phyloP scores from a whole-genome alignment of 2,797 vertebrate genomes.

The Pogonophryne albipinna region DNA sequence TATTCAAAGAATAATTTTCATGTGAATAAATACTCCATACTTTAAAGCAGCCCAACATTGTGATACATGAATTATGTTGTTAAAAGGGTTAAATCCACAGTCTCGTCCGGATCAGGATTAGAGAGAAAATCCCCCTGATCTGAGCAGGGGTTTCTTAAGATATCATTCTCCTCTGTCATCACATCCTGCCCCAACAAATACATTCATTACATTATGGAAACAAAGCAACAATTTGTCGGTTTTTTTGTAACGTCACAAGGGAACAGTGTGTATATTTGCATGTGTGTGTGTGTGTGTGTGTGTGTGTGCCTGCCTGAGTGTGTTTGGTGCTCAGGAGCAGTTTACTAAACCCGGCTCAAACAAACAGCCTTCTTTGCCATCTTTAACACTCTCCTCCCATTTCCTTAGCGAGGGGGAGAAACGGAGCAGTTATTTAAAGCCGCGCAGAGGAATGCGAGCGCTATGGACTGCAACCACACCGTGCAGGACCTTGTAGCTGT shows the following conservation, averaged over 20 bases:
- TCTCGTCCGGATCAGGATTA: conserved; percentile 32
- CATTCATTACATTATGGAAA: conserved; percentile 58
- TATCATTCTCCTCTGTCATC: conserved; percentile 49
- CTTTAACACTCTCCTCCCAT: conserved; percentile 82
- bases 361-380: conserved; percentile 81
- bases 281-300: too few species aligned
- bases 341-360: conserved; percentile 70
- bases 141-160: conserved; percentile 60
- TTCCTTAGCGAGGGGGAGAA: conserved; percentile 67
- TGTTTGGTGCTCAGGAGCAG: conserved; percentile 53
- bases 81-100: conserved; percentile 20
- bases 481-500: conserved; percentile 69
- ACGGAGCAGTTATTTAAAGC: conserved; percentile 83
- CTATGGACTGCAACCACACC: conserved; percentile 62
- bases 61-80: not conserved
- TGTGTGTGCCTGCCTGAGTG: not conserved
- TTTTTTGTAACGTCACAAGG: conserved; percentile 49
- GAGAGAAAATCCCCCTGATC: conserved; percentile 30
- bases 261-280: conserved; percentile 49
- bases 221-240: conserved; percentile 74
- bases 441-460: conserved; percentile 75
- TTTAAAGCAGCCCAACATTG: not conserved
- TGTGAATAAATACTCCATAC: not conserved
- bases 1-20: not conserved
- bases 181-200: conserved; percentile 27